Evolutionary conservation across 2,888 invertebrate genomes (phyloP), one percentile per base, ranked within the genome.

Genomic region (Syrista parreyssii): DNA sequence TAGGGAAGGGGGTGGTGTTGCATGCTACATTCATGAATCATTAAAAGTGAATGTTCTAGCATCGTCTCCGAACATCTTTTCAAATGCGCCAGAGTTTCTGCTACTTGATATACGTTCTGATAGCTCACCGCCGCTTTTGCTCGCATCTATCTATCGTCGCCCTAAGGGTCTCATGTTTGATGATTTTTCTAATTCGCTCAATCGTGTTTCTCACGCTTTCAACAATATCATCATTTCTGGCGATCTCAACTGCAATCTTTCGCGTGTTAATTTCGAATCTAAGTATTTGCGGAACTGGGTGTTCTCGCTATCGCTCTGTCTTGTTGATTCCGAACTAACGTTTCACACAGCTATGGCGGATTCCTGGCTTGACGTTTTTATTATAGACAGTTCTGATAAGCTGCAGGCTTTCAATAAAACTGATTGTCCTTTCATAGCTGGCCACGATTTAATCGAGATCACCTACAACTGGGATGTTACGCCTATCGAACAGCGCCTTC

Each of bases 371-470:
- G 33, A 33, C 6, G 33, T 33, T 3, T 33, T 33, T 33, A 4
- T 33, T 15, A n/a, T 79, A 0, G 73, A 79, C 15, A 11, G 12
- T 68, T 4, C 12, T 1, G 73, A 75, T 1, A 79, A 79, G 31
- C 4, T 77, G 1, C 6, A 15, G 3, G 35, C 68, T 3, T 69
- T 75, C 12, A 34, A 3, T 2, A 75, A 77, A 33, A 35, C 75
- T 0, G 68, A 71, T 1, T 75, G 30, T 1, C 75, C 75, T 1
- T 79, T 77, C 15, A 75, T 79, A 6, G 79, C 77, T 1, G 77
- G 73, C 1, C 79, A 79, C n/a, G 79, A 77, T 75, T 9, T 79
- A 0, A 15, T 79, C 1, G 6, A 11, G 3, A 9, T 78, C 1
- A 6, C 55, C 0, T 78, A 75, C 32, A 30, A 6, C 12, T n/a